A percentile compares a stretch with the other conserved stretches of the same genome.
Evolutionary conservation across 2,113 vertebrate genomes (phyloP).

Genomic region (Pan troglodytes): NHGRI_mPanTro3-v2.1_pri NC_072409.2:21819501-21820000

Average conservation of each 20-base stretch:
- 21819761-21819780: conserved; percentile 96
- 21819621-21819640: not conserved
- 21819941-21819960: not conserved
- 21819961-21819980: not conserved
- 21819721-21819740: conserved; percentile 96
- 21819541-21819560: not conserved
- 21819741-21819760: conserved; percentile 96
- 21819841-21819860: not conserved
- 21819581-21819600: not conserved
- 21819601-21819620: not conserved
- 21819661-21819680: conserved; percentile 82
- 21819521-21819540: not conserved
- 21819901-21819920: not conserved
- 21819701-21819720: conserved; percentile 97
- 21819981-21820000: not conserved
- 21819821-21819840: conserved; percentile 86
- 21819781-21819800: conserved; percentile 97
- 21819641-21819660: not conserved
- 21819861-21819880: not conserved
- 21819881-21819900: not conserved
- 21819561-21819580: not conserved
- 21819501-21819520: not conserved
- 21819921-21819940: not conserved
- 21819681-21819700: conserved; percentile 93
- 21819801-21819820: conserved; percentile 96